A percentile compares a stretch with the other conserved stretches of the same genome.
These are phyloP conservation scores for Thamnophis elegans DNA, from an alignment of 2,797 vertebrate genomes.

Conservation along the genomic window DNA sequence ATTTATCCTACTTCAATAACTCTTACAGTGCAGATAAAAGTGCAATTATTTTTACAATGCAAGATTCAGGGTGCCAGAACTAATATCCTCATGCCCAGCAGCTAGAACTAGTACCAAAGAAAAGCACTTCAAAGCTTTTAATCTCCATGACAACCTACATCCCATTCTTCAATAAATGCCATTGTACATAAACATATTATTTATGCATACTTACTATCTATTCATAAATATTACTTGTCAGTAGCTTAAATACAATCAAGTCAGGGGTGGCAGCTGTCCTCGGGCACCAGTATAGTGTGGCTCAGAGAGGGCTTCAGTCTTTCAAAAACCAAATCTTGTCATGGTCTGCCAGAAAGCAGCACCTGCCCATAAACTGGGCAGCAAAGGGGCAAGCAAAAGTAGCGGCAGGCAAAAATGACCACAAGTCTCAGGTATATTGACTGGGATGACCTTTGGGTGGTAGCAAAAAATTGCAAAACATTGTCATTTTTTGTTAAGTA, in stretches of 20 bases:
- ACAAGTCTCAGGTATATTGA: neutral
- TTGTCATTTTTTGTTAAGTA: neutral
- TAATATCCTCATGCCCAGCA: constrained; percentile 66
- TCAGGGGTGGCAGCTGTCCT: neutral
- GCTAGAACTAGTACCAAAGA: constrained; percentile 67
- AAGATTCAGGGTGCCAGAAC: constrained; percentile 66
- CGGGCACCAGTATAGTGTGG: neutral
- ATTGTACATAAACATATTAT: constrained; percentile 71
- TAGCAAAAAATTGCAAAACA: neutral
- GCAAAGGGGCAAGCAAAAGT: neutral
- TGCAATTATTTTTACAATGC: constrained; percentile 63
- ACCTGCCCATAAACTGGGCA: neutral
- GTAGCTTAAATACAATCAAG: neutral
- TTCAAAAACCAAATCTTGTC: neutral
- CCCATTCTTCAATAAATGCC: constrained; percentile 72
- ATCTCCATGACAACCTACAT: constrained; percentile 80
- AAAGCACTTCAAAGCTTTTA: constrained; percentile 75
- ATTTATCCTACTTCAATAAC: constrained; percentile 62
- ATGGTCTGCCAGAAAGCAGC: neutral
- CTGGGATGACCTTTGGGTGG: neutral
- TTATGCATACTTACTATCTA: constrained; percentile 68
- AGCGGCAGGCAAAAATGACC: neutral
- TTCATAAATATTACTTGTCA: constrained; percentile 71
- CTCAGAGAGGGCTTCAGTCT: neutral
- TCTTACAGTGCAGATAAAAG: constrained; percentile 61